Percentiles rank a stretch among this genome's conserved stretches.
Evolutionary conservation across 2,797 vertebrate species (phyloP).

Genomic region (Spheniscus humboldti): DNA sequence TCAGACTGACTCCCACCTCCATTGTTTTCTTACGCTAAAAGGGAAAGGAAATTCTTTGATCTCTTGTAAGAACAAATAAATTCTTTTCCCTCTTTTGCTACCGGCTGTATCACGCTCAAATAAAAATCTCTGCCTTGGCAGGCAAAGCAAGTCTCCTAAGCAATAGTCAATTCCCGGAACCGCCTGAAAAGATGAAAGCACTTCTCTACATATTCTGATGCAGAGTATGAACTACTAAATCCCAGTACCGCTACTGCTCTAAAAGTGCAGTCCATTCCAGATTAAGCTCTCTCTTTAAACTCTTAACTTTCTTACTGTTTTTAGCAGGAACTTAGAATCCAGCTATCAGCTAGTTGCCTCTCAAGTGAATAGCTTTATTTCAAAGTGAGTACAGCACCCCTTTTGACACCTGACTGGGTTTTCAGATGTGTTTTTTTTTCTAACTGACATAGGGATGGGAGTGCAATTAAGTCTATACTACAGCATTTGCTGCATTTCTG

Average conservation of each 20-base stretch:
- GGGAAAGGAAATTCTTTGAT: slow-evolving; percentile 5
- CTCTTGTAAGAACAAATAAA: background rate
- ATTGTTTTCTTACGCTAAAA: background rate
- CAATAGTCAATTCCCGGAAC: background rate
- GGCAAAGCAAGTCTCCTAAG: background rate
- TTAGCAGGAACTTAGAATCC: background rate
- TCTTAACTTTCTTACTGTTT: background rate
- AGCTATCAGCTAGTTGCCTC: background rate
- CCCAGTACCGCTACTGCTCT: background rate
- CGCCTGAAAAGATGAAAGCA: background rate
- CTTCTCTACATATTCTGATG: background rate
- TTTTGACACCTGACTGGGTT: background rate
- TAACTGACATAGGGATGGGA: background rate
- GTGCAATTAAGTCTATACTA: background rate
- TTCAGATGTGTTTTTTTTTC: background rate
- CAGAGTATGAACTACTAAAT: background rate
- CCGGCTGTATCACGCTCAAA: background rate
- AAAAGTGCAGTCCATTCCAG: background rate
- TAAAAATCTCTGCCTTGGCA: background rate
- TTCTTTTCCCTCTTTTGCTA: background rate
- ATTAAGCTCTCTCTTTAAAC: background rate
- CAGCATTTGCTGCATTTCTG: background rate
- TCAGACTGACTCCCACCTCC: background rate
- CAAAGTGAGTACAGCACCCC: background rate
- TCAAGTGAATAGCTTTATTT: background rate